A percentile compares a stretch with the other conserved stretches of the same genome.
phyloP scores from a whole-genome alignment of 2,888 invertebrate genomes.

The Drosophila algonquin region DNA sequence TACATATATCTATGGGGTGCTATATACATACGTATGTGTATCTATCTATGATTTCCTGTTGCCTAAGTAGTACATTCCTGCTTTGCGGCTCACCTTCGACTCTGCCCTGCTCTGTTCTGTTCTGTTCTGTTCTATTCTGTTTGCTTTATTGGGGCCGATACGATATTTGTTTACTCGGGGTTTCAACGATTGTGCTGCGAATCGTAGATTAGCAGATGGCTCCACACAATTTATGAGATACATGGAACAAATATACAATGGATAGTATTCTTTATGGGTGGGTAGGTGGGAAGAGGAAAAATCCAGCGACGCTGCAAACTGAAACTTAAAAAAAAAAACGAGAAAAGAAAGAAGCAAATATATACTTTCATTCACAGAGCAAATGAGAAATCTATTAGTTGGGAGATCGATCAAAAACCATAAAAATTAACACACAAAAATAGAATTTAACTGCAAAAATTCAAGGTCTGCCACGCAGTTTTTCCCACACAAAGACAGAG shows the following conservation, averaged over 20 bases:
- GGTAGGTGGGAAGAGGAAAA: neutral
- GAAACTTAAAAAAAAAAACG: neutral
- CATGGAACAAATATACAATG: conserved; percentile 9
- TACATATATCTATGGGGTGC: neutral
- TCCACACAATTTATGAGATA: conserved; percentile 11
- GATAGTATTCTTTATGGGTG: neutral
- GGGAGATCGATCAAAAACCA: neutral
- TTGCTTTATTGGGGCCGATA: conserved; percentile 30
- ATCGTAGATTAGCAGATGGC: conserved; percentile 45
- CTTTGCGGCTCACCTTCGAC: conserved; percentile 20
- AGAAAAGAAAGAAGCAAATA: neutral
- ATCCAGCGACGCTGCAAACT: neutral
- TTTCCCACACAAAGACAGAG: neutral
- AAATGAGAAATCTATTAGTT: conserved; percentile 4
- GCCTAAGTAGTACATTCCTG: conserved; percentile 19
- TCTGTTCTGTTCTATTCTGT: conserved; percentile 38
- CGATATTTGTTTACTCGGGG: conserved; percentile 37
- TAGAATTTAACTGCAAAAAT: neutral
- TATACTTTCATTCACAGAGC: conserved; percentile 12
- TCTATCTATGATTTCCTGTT: conserved; percentile 22
- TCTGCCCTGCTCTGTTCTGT: conserved; percentile 36
- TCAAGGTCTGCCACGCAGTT: conserved; percentile 15
- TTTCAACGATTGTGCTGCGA: conserved; percentile 31
- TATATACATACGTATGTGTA: neutral
- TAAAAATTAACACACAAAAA: neutral